These are phyloP conservation scores for Pelusios castaneus DNA, from an alignment of 2,113 vertebrate species.

Conservation along the genomic window DNA sequence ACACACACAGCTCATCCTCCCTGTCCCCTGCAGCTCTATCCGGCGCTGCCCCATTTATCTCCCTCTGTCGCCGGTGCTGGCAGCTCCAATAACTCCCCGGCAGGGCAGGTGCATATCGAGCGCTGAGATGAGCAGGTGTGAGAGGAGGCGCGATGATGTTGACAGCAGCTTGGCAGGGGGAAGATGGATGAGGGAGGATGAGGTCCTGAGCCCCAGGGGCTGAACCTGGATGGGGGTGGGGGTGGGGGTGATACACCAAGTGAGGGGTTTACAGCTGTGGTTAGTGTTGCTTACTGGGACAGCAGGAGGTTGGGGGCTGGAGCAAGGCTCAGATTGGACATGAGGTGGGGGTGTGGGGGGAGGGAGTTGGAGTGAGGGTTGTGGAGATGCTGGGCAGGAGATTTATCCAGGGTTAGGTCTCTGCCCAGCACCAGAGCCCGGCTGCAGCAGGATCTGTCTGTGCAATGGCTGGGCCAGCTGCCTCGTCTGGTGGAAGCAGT, in stretches of 20 bases:
- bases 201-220: neutral
- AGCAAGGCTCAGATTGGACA: neutral
- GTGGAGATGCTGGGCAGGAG: no score
- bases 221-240: neutral
- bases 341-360: accelerated
- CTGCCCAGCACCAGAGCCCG: no score
- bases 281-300: neutral
- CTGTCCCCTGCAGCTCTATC: accelerated
- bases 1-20: neutral
- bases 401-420: no score
- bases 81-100: neutral
- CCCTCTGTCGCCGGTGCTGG: neutral
- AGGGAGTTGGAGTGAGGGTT: neutral
- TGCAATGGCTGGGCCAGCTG: neutral
- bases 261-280: neutral
- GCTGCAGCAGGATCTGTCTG: neutral
- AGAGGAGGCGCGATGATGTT: neutral
- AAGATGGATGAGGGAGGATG: neutral
- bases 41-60: neutral
- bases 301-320: neutral
- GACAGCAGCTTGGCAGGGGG: neutral
- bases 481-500: no score
- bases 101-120: accelerated
- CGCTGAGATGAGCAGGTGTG: accelerated
- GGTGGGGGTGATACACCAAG: no score